Conservation (phyloP, 2,797 vertebrate genomes). For the Premnoplex brunnescens region DNA sequence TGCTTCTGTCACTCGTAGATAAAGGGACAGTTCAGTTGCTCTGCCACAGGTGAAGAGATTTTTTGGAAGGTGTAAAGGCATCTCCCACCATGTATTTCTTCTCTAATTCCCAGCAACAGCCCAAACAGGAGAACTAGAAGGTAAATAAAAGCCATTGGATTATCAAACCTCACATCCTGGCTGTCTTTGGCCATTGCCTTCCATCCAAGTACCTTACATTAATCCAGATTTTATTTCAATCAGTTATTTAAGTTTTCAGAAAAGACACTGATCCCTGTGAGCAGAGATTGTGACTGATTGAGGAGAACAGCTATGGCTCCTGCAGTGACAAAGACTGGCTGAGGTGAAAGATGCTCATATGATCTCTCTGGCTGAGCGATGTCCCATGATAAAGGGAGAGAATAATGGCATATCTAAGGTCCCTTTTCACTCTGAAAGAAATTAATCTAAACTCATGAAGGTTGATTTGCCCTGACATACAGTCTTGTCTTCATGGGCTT, state of each 20-base stretch:
- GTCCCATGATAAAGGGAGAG: not conserved
- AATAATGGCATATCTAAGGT: not conserved
- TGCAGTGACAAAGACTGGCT: not conserved
- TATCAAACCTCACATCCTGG: not conserved
- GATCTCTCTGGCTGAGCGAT: not conserved
- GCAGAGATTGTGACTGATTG: not conserved
- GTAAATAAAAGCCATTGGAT: not conserved
- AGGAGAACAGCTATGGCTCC: not conserved
- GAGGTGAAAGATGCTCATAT: not conserved
- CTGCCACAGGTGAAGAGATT: conserved; percentile 12
- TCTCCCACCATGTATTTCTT: not conserved
- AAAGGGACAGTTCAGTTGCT: conserved; percentile 6
- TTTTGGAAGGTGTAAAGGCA: not conserved
- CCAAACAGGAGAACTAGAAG: not conserved
- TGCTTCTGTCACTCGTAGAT: not conserved
- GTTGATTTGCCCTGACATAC: not conserved
- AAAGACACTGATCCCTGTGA: not conserved
- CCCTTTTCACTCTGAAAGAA: not conserved
- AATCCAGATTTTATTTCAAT: not conserved
- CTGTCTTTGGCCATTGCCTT: not conserved
- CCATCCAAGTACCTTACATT: not conserved
- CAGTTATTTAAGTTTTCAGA: not conserved
- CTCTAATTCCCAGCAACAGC: not conserved
- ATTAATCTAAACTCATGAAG: not conserved
- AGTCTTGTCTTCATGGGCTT: not conserved